Base-by-base conservation (phyloP, 2,113 vertebrate species). In the Cavia porcellus region DNA sequence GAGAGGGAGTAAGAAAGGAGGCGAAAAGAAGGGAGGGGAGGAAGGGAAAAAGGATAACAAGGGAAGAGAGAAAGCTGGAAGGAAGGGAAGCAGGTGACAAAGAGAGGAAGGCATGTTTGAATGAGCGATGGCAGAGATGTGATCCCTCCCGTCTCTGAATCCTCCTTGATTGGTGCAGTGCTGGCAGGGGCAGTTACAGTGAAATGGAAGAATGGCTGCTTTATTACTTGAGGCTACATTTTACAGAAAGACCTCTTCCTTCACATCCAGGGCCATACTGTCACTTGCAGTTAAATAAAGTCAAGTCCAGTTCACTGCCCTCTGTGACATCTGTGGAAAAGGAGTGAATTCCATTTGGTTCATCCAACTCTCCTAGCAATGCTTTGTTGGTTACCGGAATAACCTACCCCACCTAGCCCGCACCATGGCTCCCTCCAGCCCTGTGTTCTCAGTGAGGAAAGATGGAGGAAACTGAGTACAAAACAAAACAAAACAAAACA, bases 321-420 rank as follows among this genome's bases (percentile, higher is more conserved):
- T 81, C 2, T 92, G 66, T n/a, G 35, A 64, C 28, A 86, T 14
- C 38, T 66, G 55, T 52, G 52, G 61, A 84, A 75, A 61, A 38
- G 11, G 13, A 42, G 42, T 15, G 7, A 28, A 17, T 0, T 72
- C 87, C 25, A 45, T 50, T 84, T 79, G 42, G n/a, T 32, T 24
- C 68, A 15, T 7, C 2, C 0, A 80, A 28, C n/a, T 70, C 7
- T 47, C 68, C 15, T 15, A 61, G 11, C 12, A 25, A 62, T 28
- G 25, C 45, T 22, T 11, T 20, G n/a, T 92, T 25, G 87, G 47
- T 70, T 22, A 47, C 77, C 59, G 62, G 35, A 68, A 79, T 7
- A 8, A 17, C 7, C 19, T 22, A 24, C 35, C 25, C 30, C 11
- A 42, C 10, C 5, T 42, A 20, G 4, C 4, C 1, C 1, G 20